phyloP scores from a whole-genome alignment of 2,888 invertebrate genomes.

The Blastobasis lacticolella region DNA sequence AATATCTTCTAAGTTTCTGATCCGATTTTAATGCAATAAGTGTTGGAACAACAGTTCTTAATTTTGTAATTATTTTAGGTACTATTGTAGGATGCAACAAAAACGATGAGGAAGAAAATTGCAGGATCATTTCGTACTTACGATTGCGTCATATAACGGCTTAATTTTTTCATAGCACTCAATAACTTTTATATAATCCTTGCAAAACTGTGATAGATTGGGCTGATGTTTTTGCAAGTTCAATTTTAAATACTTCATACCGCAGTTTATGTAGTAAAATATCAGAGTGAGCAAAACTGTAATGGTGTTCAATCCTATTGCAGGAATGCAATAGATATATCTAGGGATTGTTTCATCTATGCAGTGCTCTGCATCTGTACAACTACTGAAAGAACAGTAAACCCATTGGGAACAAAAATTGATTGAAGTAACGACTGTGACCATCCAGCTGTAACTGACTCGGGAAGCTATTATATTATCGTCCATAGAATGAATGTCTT shows the following conservation, averaged over 20 bases:
- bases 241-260: background rate
- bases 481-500: background rate
- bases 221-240: background rate
- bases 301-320: background rate
- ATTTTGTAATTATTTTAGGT: no score
- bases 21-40: no score
- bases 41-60: no score
- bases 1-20: no score
- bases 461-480: background rate
- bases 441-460: no score
- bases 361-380: no score
- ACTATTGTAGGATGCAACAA: no score
- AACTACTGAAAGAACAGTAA: no score
- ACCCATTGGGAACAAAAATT: no score
- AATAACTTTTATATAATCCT: background rate
- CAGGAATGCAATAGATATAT: background rate
- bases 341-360: background rate
- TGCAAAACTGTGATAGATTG: background rate
- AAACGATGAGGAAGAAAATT: no score
- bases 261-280: constrained; percentile 3
- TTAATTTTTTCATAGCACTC: constrained; percentile 7
- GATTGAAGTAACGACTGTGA: no score
- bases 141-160: constrained; percentile 8
- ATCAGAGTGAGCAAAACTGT: constrained; percentile 4
- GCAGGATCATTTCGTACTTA: background rate